phyloP scores from a whole-genome alignment of 2,113 vertebrate species.

The Anhinga anhinga region DNA sequence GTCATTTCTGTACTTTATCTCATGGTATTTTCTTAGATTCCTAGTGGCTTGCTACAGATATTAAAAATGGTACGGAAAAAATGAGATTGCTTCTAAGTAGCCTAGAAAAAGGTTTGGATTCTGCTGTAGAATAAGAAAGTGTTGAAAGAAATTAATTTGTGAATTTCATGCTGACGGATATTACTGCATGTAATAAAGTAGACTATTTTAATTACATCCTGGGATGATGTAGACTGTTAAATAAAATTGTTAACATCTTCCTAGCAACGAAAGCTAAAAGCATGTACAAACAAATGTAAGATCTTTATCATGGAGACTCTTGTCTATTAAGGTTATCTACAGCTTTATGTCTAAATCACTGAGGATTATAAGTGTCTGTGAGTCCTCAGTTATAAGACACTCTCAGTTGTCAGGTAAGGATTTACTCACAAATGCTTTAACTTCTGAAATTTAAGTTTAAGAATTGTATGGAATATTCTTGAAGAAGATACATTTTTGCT shows the following conservation, averaged over 20 bases:
- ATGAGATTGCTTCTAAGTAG: background rate
- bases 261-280: background rate
- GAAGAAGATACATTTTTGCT: background rate
- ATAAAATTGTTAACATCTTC: background rate
- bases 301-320: background rate
- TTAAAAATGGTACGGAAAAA: background rate
- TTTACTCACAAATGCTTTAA: background rate
- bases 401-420: background rate
- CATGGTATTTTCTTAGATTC: background rate
- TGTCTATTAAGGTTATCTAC: background rate
- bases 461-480: background rate
- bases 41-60: background rate
- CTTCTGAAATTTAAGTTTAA: background rate
- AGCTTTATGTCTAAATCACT: background rate
- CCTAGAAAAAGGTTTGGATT: background rate
- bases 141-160: background rate
- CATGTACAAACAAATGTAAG: background rate
- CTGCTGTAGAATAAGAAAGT: background rate
- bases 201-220: conserved; percentile 12
- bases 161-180: background rate
- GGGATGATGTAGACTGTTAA: background rate
- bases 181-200: background rate
- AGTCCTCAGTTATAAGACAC: background rate
- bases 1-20: background rate
- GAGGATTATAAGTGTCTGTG: background rate